Percentiles rank a stretch among this genome's conserved stretches.
Conservation (phyloP, 2,797 vertebrate genomes). For the Anguilla megastoma region DNA sequence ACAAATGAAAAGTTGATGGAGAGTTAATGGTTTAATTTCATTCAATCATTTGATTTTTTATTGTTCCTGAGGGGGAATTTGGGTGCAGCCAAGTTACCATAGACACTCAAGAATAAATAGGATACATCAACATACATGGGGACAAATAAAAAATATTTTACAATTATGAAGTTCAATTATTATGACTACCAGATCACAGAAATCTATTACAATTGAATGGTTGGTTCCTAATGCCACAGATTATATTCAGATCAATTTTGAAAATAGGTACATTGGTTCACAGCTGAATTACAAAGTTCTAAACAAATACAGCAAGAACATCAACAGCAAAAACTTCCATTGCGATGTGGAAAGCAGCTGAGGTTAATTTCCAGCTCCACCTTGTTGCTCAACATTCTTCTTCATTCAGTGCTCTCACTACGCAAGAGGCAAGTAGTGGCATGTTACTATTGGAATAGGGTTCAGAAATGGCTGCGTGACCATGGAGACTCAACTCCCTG, state of each 20-base stretch:
- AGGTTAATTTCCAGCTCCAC: conserved; percentile 24
- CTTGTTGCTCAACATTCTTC: conserved; percentile 26
- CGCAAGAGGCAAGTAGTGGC: conserved; percentile 2
- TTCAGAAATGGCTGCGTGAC: background rate
- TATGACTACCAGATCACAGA: background rate
- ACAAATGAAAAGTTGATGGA: background rate
- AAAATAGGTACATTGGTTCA: background rate
- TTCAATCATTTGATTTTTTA: background rate
- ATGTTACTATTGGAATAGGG: background rate
- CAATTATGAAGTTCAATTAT: background rate
- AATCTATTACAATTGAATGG: background rate
- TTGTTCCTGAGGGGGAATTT: background rate
- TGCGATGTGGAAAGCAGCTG: background rate
- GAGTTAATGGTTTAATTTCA: too few species aligned
- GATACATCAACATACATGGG: too few species aligned
- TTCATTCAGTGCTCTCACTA: background rate
- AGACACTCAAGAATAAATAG: too few species aligned
- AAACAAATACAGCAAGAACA: background rate
- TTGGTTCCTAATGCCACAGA: background rate
- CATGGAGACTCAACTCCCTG: background rate
- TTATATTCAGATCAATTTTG: background rate
- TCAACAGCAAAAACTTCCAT: background rate
- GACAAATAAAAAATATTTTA: too few species aligned
- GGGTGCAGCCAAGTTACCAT: too few species aligned
- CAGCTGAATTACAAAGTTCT: background rate